Conservation (phyloP, 37 sponge, comb jelly and placozoan species). For the Tethya wilhelma region DNA sequence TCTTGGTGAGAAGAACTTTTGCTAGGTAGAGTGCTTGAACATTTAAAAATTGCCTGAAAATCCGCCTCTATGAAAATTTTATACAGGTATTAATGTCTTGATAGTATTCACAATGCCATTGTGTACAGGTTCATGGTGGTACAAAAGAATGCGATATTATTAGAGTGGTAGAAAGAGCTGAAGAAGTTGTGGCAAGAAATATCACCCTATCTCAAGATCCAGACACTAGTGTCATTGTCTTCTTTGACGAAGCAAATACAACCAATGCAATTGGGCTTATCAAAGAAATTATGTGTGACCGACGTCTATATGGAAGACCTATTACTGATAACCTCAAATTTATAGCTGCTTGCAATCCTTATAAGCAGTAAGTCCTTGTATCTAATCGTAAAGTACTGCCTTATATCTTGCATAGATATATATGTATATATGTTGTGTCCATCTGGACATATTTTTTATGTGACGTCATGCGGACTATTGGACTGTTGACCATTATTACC, state of each 20-base stretch:
- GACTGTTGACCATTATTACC: no score
- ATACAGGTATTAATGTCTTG: no score
- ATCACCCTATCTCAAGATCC: constrained; percentile 24
- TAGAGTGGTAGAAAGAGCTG: constrained; percentile 51
- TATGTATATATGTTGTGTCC: no score
- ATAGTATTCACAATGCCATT: no score
- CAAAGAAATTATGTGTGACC: constrained; percentile 97
- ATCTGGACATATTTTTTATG: no score
- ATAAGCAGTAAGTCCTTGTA: constrained; percentile 52
- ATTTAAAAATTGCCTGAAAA: no score
- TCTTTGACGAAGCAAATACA: constrained; percentile 99
- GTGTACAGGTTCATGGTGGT: constrained; percentile 88
- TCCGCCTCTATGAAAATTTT: no score
- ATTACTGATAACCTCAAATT: constrained; percentile 75
- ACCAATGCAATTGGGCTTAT: constrained; percentile 89
- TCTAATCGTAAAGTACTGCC: no score
- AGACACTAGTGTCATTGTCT: constrained; percentile 89
- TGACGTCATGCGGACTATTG: no score
- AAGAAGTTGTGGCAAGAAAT: constrained; percentile 63
- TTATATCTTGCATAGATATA: no score
- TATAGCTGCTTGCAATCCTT: constrained; percentile 97
- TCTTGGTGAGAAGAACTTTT: no score
- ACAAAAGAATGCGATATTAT: constrained; percentile 66
- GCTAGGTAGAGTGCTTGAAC: no score
- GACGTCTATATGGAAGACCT: constrained; percentile 68